Evolutionary conservation across 2,113 vertebrate genomes (phyloP).

Genomic region (Alaudala cheleensis): DNA sequence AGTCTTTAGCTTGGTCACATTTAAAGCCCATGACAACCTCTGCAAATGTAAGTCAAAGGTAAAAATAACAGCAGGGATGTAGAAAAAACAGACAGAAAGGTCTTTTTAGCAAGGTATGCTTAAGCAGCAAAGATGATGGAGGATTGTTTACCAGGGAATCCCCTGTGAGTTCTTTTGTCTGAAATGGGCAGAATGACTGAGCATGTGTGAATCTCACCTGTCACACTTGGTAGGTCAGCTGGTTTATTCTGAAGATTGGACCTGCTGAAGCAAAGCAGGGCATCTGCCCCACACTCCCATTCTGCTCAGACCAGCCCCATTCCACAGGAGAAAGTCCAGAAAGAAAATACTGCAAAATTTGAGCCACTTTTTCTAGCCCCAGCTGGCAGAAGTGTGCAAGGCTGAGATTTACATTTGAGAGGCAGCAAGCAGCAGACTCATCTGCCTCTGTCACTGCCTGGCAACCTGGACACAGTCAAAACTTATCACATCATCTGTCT

Average conservation of each 20-base stretch:
- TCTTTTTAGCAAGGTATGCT: background rate
- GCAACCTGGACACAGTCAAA: background rate
- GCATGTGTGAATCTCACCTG: rapidly evolving
- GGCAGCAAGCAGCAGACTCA: background rate
- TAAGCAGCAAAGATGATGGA: background rate
- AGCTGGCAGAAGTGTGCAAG: background rate
- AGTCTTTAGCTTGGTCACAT: background rate
- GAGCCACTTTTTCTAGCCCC: background rate
- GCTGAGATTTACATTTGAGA: background rate
- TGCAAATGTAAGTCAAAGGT: background rate
- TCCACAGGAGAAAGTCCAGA: background rate
- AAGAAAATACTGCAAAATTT: background rate
- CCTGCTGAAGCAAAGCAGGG: background rate
- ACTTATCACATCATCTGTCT: background rate
- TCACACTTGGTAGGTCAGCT: background rate
- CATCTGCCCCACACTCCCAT: rapidly evolving
- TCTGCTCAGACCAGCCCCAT: background rate
- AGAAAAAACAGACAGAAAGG: background rate
- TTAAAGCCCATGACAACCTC: background rate
- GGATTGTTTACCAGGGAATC: background rate
- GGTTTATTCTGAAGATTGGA: background rate
- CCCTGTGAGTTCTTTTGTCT: background rate
- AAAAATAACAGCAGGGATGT: background rate
- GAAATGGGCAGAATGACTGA: background rate
- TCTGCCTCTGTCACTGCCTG: background rate